Evolutionary conservation across 2,888 invertebrate species (phyloP), one percentile per base, ranked within the genome.

Genomic region (Pyrrhosoma nymphula): DNA sequence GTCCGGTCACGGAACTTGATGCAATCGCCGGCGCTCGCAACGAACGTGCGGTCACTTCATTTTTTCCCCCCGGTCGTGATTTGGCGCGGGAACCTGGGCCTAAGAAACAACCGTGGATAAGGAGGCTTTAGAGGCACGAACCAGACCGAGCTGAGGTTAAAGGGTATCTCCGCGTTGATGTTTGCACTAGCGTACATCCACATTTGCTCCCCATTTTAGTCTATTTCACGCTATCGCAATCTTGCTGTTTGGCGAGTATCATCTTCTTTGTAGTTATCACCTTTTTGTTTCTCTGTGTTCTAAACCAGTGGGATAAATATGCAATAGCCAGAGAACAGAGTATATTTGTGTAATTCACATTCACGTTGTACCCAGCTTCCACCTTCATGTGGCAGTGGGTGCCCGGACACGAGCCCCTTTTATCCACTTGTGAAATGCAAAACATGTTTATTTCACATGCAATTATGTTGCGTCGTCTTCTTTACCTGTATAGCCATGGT

Each of bases 1-100:
- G 93, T 30, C 69, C 47, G 75, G 69, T 93, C 93, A 93, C 93
- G 93, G 55, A 93, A 47, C 47, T 63, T 47, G 93, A 93, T 93
- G 56, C 39, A 93, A 93, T 93, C 93, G 39, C 93, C 18, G 69
- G 12, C n/a, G 39, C 39, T 93, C 69, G 69, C 69, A 93, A 75
- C 55, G 63, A 93, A 47, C 93, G 93, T 93, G 69, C 69, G 93
- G 93, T 93, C 91, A 93, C 93, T 93, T 93, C 93, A 63, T 93
- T 93, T 93, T 93, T 47, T 93, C 35, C 82, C n/a, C 35, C 47
- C 47, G 63, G 63, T 93, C 93, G 69, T 93, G 93, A 69, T 93
- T 93, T 93, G 69, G 69, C n/a, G 69, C 47, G 75, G 69, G 93
- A 39, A 30, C 20, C 16, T 60, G 60, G 23, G 30, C 39, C 63